Evolutionary conservation across 2,113 vertebrate species (phyloP), one percentile per base, ranked within the genome.

Genomic region (Oreochromis spilurus): DNA sequence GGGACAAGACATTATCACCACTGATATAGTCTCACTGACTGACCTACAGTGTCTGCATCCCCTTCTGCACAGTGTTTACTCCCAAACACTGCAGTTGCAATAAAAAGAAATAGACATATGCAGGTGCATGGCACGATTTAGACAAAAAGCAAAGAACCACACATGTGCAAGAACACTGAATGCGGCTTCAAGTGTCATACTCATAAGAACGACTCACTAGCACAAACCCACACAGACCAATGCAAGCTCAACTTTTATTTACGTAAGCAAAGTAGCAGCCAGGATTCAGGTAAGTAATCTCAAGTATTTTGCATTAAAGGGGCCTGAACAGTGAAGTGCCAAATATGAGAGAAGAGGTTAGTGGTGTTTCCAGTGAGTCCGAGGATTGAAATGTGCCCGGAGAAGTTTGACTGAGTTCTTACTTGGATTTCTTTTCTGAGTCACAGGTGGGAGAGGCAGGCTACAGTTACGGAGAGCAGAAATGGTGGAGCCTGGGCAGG

Each of bases 391-490:
- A n/a, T 40, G n/a, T 67, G 36, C n/a, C 19, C 62, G 13, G 62
- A 40, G 36, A 0, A 40, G 5, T 40, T 1, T 21, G 62, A 67
- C n/a, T 40, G 2, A 40, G 62, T 5, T 5, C 1, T 57, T 29
- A 57, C 54, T 57, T 2, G 24, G 21, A 26, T 57, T 57, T 57
- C 54, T 57, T 57, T 57, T 29, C 54, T 7, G 62, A 67, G 60
- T 38, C 2, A 3, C 60, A 65, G 54, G 24, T 58, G 55, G 13
- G 36, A 21, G n/a, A 67, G 19, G 19, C 4, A 67, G 34, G 62
- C 11, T 38, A 0, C 62, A 67, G 6, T 9, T 40, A 38, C 0
- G 11, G 62, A 67, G 12, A 36, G 24, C n/a, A 40, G 36, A 2
- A 40, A 40, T 40, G 36, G 36, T 70, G 36, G n/a, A 40, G 36